phyloP scores from a whole-genome alignment of 2,113 vertebrate species.

The Misgurnus mizolepis region DNA sequence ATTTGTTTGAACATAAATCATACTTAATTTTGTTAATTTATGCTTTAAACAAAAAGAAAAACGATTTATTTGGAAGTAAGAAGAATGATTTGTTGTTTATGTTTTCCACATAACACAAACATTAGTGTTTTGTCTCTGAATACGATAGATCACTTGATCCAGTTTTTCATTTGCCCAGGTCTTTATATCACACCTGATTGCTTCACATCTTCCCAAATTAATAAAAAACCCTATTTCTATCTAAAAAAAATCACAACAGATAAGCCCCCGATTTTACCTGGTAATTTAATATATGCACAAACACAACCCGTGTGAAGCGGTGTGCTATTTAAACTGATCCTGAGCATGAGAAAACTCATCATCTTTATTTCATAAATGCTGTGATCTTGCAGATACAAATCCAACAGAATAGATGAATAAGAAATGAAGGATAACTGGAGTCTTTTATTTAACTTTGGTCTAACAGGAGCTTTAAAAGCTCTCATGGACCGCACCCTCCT shows the following conservation, averaged over 20 bases:
- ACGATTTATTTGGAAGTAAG: too few species aligned
- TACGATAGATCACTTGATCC: not conserved
- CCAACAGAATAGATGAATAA: not conserved
- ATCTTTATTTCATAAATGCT: not conserved
- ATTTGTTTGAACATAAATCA: too few species aligned
- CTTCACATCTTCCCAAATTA: not conserved
- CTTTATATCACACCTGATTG: not conserved
- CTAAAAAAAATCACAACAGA: slow-evolving; percentile 27
- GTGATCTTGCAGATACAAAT: not conserved
- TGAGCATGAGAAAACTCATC: not conserved
- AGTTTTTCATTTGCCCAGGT: not conserved
- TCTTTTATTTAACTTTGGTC: not conserved
- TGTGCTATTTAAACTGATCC: slow-evolving; percentile 2
- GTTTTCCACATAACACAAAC: not conserved
- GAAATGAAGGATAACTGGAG: too few species aligned
- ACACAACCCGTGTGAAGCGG: not conserved
- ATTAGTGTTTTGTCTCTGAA: not conserved
- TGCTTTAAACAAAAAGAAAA: too few species aligned
- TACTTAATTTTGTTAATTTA: too few species aligned
- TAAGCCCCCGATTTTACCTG: slow-evolving; percentile 16
- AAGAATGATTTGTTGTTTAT: not conserved
- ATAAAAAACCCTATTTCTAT: slow-evolving; percentile 2
- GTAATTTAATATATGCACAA: slow-evolving; percentile 7
- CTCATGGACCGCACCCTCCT: slow-evolving; percentile 8
- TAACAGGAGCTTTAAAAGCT: slow-evolving; percentile 15